Percentiles rank a stretch among this genome's conserved stretches.
Evolutionary conservation across 2,113 vertebrate species (phyloP).

Genomic region (Catharus fuscescens): DNA sequence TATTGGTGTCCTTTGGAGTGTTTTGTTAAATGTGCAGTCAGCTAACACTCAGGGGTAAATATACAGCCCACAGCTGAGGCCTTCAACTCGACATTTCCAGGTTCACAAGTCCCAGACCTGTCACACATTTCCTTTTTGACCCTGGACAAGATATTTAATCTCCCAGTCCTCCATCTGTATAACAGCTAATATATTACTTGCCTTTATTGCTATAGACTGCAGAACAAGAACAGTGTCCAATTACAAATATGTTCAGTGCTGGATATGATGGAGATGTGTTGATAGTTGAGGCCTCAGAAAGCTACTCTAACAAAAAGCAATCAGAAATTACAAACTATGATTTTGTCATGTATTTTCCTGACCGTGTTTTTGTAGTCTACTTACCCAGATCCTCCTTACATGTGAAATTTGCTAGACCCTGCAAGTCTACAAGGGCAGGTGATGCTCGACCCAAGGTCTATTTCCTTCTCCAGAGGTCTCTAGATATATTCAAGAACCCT

Average conservation of each 20-base stretch:
- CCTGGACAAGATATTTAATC: conserved; percentile 42
- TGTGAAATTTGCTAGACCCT: background rate
- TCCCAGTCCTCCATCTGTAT: background rate
- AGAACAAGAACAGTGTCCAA: conserved; percentile 28
- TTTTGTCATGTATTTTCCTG: background rate
- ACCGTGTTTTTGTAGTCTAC: background rate
- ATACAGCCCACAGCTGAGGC: background rate
- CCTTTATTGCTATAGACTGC: background rate
- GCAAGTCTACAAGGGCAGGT: background rate
- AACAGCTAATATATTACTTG: conserved; percentile 47
- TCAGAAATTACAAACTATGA: background rate
- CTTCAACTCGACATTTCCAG: background rate
- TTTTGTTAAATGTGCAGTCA: conserved; percentile 30
- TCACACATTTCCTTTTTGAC: conserved; percentile 49
- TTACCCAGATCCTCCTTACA: background rate
- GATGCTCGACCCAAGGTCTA: accelerated
- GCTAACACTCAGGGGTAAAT: conserved; percentile 35
- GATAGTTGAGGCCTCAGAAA: conserved; percentile 19
- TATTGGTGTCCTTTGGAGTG: background rate
- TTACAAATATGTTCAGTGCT: background rate
- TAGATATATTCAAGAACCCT: background rate
- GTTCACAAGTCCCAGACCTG: conserved; percentile 55
- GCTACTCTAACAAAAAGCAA: background rate
- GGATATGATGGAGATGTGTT: background rate
- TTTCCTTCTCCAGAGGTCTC: background rate